Percentiles rank a stretch among this genome's conserved stretches.
Evolutionary conservation across 2,888 invertebrate species (phyloP).

Genomic region (Ophonus ardosiacus): DNA sequence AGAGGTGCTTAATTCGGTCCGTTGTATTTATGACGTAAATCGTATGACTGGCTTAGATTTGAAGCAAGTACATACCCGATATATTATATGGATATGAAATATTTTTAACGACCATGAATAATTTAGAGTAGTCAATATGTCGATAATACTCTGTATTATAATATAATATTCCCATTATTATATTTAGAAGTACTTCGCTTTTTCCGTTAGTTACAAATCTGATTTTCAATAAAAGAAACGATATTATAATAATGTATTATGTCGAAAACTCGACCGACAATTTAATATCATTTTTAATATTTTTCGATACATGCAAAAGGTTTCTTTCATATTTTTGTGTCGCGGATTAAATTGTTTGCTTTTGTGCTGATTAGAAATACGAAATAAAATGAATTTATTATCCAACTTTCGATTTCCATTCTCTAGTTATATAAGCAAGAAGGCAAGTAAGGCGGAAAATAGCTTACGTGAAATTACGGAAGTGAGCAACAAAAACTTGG

Average conservation of each 20-base stretch:
- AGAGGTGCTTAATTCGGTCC: too few relatives aligned
- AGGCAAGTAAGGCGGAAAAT: constrained; percentile 27
- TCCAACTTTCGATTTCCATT: constrained; percentile 33
- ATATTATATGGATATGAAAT: background rate
- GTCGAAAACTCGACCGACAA: background rate
- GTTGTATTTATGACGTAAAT: too few relatives aligned
- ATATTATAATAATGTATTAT: background rate
- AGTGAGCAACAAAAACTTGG: constrained; percentile 31
- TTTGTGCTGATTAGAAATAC: background rate
- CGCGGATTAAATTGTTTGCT: constrained; percentile 16
- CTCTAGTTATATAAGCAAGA: constrained; percentile 18
- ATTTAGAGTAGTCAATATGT: constrained; percentile 25
- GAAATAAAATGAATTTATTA: constrained; percentile 27
- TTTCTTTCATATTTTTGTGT: background rate
- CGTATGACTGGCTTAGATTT: too few relatives aligned
- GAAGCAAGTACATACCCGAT: too few relatives aligned
- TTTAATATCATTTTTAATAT: background rate
- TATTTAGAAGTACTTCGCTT: constrained; percentile 12
- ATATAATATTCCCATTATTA: constrained; percentile 6
- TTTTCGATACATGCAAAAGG: background rate
- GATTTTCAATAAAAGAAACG: background rate
- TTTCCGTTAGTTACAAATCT: constrained; percentile 9
- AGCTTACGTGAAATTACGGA: constrained; percentile 27
- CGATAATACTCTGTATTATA: constrained; percentile 12
- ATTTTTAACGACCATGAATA: constrained; percentile 18